Percentiles rank a stretch among this genome's conserved stretches.
Evolutionary conservation across 2,888 invertebrate genomes (phyloP).

Genomic region (Liopterus haemorrhoidalis): DNA sequence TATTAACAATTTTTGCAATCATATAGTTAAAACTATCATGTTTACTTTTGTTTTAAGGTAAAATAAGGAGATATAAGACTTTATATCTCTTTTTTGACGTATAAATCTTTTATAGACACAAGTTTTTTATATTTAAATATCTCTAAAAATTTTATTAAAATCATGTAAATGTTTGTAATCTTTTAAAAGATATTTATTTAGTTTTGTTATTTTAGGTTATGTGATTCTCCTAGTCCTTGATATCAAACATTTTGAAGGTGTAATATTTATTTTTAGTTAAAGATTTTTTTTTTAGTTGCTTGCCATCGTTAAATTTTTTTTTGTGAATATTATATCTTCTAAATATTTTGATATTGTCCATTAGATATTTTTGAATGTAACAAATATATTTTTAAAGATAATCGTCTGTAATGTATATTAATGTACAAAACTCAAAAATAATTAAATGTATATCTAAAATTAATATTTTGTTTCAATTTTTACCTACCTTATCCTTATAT

Average conservation of each 20-base stretch:
- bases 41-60: too few relatives aligned
- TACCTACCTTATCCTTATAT: too few relatives aligned
- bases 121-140: too few relatives aligned
- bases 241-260: conserved; percentile 29
- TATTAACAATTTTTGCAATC: too few relatives aligned
- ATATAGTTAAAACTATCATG: too few relatives aligned
- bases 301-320: conserved; percentile 1
- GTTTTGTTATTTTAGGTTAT: conserved; percentile 37
- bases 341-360: conserved; percentile 18
- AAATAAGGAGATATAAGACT: too few relatives aligned
- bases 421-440: conserved; percentile 20
- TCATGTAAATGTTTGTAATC: conserved; percentile 25
- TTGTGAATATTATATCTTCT: conserved; percentile 6
- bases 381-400: conserved; percentile 23
- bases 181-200: conserved; percentile 22
- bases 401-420: conserved; percentile 21
- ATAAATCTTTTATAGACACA: too few relatives aligned
- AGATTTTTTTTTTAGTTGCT: neutral
- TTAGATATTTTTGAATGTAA: conserved; percentile 22
- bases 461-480: neutral
- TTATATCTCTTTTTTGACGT: too few relatives aligned
- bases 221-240: conserved; percentile 46
- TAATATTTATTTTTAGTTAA: neutral
- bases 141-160: too few relatives aligned
- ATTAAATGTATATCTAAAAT: conserved; percentile 20